Conservation (phyloP, 2,113 vertebrate genomes). For the Oreochromis aureus region DNA sequence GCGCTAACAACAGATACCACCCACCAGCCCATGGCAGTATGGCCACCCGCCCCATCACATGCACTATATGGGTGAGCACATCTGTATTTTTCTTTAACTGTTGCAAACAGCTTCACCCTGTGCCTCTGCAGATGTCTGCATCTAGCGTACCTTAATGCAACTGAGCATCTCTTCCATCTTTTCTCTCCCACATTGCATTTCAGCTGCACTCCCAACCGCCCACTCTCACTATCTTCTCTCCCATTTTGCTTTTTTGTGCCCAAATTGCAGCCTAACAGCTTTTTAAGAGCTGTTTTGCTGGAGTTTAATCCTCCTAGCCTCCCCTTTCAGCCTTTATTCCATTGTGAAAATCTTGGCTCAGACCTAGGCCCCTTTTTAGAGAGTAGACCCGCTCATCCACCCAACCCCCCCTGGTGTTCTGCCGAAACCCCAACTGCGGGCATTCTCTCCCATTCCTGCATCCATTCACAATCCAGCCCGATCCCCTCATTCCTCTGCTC, state of each 20-base stretch:
- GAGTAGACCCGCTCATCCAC: constrained; percentile 40
- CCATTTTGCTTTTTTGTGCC: constrained; percentile 59
- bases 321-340: constrained; percentile 64
- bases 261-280: constrained; percentile 76
- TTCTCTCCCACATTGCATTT: constrained; percentile 40
- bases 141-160: constrained; percentile 9
- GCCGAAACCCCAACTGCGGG: constrained; percentile 24
- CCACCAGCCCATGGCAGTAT: constrained; percentile 21
- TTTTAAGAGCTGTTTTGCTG: constrained; percentile 73
- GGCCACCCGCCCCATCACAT: constrained; percentile 13
- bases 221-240: constrained; percentile 42
- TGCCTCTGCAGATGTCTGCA: constrained; percentile 23
- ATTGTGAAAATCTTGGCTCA: constrained; percentile 71
- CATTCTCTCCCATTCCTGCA: constrained; percentile 29
- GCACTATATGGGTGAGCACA: constrained; percentile 11
- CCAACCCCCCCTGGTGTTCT: neutral
- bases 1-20: constrained; percentile 39
- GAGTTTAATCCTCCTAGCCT: constrained; percentile 72
- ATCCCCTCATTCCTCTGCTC: constrained; percentile 35
- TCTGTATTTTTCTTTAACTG: constrained; percentile 5
- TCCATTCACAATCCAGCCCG: constrained; percentile 32
- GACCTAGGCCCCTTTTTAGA: constrained; percentile 55
- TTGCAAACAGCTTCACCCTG: neutral
- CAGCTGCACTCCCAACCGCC: constrained; percentile 45
- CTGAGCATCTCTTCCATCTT: constrained; percentile 6